Evolutionary conservation across 2,888 invertebrate species (phyloP), one percentile per base, ranked within the genome.

Genomic region (Cheilosia vernalis): DNA sequence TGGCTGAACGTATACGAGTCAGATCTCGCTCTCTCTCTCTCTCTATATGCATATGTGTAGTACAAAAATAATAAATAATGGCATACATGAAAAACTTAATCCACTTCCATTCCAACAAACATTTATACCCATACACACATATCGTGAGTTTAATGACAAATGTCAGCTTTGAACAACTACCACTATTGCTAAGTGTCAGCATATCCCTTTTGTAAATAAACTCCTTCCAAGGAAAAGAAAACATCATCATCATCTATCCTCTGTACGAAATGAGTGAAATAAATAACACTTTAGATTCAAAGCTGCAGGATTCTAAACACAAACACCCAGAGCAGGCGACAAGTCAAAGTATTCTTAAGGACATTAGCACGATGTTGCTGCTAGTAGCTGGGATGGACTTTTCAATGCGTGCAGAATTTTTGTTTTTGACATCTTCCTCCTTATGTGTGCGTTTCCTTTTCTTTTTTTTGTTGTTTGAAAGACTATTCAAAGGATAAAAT

Each of bases 261-360:
- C 13, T 24, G 37, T 44, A 74, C 56, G 27, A 67, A 70, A 69
- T 76, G 83, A 79, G 74, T 79, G 58, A 81, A 81, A 72, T 83
- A 83, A 78, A 83, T 81, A 81, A 81, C 72, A 81, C 81, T 85
- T 85, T 64, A 72, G 81, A 72, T 77, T 76, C 70, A 84, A 74
- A 79, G 69, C 64, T 78, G 42, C 67, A 70, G 56, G 74, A 79
- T 81, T 81, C 81, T 81, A 76, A 74, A 74, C 63, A 79, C 58
- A 73, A 73, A 73, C 44, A 66, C 37, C 13, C 37, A 37, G 47
- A 44, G 55, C 21, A 24, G 44, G 30, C 66, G 58, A 81, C 61
- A 66, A 81, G 85, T 85, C 81, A 85, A 85, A 85, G 80, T 76
- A 85, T 85, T 76, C 61, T 76, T 81, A 63, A 81, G 74, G 64